These are phyloP conservation scores for Andrena trimmerana DNA, from an alignment of 2,888 invertebrate species.

Conservation along the genomic window DNA sequence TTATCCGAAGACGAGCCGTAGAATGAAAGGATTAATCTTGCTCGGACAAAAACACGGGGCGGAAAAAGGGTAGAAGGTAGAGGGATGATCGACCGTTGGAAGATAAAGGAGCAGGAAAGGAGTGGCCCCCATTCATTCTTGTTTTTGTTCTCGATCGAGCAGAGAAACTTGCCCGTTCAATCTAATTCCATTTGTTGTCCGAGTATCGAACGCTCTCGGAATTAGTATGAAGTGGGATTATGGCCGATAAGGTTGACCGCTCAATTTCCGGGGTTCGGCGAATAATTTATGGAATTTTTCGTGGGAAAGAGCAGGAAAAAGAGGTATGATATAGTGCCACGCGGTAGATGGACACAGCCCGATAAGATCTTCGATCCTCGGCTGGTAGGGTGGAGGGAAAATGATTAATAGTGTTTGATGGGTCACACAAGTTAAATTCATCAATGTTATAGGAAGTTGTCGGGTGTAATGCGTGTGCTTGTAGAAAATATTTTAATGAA, in stretches of 20 bases:
- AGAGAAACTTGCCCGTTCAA: slow-evolving; percentile 34
- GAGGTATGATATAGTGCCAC: slow-evolving; percentile 1
- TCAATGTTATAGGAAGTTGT: background rate
- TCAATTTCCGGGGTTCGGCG: slow-evolving; percentile 58
- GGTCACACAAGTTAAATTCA: background rate
- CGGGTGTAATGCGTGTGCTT: background rate
- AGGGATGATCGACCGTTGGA: slow-evolving; percentile 33
- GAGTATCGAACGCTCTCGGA: slow-evolving; percentile 42
- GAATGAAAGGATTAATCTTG: slow-evolving; percentile 57
- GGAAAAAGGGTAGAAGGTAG: slow-evolving; percentile 2
- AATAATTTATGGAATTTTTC: slow-evolving; percentile 66
- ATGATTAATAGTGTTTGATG: slow-evolving; percentile 17
- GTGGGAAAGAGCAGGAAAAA: slow-evolving; percentile 25
- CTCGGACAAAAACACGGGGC: slow-evolving; percentile 31
- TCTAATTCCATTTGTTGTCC: slow-evolving; percentile 60
- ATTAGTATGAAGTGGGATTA: slow-evolving; percentile 67
- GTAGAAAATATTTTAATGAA: slow-evolving; percentile 2
- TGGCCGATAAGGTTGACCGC: slow-evolving; percentile 38
- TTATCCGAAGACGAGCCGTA: slow-evolving; percentile 24
- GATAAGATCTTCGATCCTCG: slow-evolving; percentile 56
- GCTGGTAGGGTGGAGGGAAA: background rate
- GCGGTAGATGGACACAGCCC: slow-evolving; percentile 22
- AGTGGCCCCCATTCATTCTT: slow-evolving; percentile 19
- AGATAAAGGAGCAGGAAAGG: slow-evolving; percentile 41
- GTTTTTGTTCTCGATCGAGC: slow-evolving; percentile 50